phyloP scores from a whole-genome alignment of 2,797 vertebrate genomes.

The Silurus aristotelis region DNA sequence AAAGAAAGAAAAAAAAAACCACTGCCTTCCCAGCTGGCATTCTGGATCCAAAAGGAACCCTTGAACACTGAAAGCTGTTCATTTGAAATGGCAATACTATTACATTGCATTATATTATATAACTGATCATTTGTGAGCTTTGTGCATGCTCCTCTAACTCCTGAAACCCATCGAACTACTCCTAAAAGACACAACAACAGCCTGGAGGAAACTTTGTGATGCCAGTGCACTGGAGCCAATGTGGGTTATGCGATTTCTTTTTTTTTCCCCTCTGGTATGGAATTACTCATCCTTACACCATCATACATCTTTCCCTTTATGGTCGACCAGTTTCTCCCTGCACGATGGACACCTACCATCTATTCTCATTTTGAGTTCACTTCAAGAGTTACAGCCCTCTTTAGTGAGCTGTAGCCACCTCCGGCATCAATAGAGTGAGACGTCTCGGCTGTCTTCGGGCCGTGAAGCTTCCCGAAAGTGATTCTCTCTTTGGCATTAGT shows the following conservation, averaged over 20 bases:
- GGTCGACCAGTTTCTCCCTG: constrained; percentile 75
- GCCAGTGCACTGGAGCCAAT: constrained; percentile 59
- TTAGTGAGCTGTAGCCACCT: constrained; percentile 70
- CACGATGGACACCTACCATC: constrained; percentile 80
- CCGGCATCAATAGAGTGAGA: constrained; percentile 70
- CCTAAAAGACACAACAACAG: constrained; percentile 16
- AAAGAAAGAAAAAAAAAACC: background rate
- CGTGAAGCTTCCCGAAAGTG: constrained; percentile 67
- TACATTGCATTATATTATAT: background rate
- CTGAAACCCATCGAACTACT: background rate
- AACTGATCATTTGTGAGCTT: too few relatives aligned
- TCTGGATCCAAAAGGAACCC: background rate
- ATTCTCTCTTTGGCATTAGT: constrained; percentile 67
- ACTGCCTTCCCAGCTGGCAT: background rate
- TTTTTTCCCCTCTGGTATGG: constrained; percentile 58
- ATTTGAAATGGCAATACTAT: background rate
- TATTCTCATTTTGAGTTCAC: constrained; percentile 77
- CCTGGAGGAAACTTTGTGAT: constrained; percentile 54
- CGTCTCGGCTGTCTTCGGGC: constrained; percentile 64
- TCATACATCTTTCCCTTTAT: constrained; percentile 79
- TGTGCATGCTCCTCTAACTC: background rate
- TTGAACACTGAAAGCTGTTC: background rate
- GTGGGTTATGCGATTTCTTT: constrained; percentile 60
- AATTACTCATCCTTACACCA: constrained; percentile 73
- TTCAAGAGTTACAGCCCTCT: constrained; percentile 59